These are phyloP conservation scores for Lordiphosa stackelbergi DNA, from an alignment of 1,140 invertebrate species.

Conservation along the genomic window DNA sequence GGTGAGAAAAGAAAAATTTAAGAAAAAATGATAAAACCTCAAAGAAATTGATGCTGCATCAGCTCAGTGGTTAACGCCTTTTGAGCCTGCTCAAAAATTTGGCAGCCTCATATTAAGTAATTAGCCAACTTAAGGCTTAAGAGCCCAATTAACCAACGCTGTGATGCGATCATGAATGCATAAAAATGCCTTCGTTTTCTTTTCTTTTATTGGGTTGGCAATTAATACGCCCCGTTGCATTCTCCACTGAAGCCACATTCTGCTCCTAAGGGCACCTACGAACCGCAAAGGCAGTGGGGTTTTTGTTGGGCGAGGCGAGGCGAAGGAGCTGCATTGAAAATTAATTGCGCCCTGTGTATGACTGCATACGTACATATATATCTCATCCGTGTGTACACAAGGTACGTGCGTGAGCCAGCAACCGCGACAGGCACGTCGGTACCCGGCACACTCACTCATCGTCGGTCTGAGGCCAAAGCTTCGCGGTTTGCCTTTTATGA, in stretches of 20 bases:
- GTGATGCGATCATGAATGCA: slow-evolving; percentile 34
- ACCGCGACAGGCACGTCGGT: background rate
- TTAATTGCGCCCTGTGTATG: slow-evolving; percentile 52
- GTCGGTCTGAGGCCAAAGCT: slow-evolving; percentile 12
- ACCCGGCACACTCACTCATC: no score
- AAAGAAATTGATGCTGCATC: background rate
- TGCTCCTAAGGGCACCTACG: slow-evolving; percentile 36
- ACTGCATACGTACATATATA: slow-evolving; percentile 7
- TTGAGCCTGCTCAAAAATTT: no score
- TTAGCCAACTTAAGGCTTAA: slow-evolving; percentile 42
- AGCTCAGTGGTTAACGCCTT: background rate
- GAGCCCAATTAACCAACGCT: slow-evolving; percentile 45
- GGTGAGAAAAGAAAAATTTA: no score
- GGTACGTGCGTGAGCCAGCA: slow-evolving; percentile 40
- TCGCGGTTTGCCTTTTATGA: slow-evolving; percentile 68
- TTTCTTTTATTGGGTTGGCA: slow-evolving; percentile 47
- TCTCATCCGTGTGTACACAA: slow-evolving; percentile 7
- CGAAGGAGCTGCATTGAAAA: slow-evolving; percentile 66
- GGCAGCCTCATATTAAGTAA: slow-evolving; percentile 29
- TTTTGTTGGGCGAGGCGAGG: background rate
- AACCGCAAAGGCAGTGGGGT: slow-evolving; percentile 1
- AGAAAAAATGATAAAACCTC: no score
- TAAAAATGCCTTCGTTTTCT: slow-evolving; percentile 31
- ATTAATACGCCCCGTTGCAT: slow-evolving; percentile 54
- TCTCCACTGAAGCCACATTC: slow-evolving; percentile 12